Percentiles rank a stretch among this genome's conserved stretches.
phyloP scores from a whole-genome alignment of 2,113 vertebrate species.

The Tragelaphus scriptus region DNA sequence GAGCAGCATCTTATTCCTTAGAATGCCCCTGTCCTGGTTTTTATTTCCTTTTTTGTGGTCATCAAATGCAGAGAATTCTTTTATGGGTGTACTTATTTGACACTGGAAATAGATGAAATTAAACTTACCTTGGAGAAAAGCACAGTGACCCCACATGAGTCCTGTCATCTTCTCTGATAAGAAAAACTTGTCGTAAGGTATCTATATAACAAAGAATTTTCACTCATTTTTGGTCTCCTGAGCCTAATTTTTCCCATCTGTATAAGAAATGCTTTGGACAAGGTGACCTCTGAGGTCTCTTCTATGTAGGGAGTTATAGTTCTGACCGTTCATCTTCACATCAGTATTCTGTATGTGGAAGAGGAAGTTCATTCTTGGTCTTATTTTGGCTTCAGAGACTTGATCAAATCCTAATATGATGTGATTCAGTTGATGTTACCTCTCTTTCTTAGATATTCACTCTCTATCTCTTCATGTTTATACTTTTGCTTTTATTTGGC shows the following conservation, averaged over 20 bases:
- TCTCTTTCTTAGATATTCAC: not conserved
- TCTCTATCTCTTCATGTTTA: not conserved
- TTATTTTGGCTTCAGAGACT: slow-evolving; percentile 32
- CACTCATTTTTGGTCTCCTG: not conserved
- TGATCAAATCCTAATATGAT: not conserved
- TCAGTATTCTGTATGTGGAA: not conserved
- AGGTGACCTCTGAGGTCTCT: not conserved
- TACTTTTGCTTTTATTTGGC: slow-evolving; percentile 3
- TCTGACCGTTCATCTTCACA: not conserved
- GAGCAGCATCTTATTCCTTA: not conserved
- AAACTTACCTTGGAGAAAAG: not conserved
- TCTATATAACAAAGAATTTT: not conserved
- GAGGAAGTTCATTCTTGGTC: not conserved
- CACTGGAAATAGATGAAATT: not conserved
- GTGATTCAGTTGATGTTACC: not conserved
- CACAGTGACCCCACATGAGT: not conserved
- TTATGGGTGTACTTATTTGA: not conserved
- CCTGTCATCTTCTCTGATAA: not conserved
- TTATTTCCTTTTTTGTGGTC: slow-evolving; percentile 34
- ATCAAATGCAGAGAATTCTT: slow-evolving; percentile 14
- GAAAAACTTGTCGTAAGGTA: not conserved
- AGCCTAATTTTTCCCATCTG: not conserved
- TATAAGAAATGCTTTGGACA: slow-evolving; percentile 23
- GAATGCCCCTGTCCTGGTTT: not conserved
- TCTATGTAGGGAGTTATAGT: not conserved